phyloP scores from a whole-genome alignment of 2,888 invertebrate genomes.

The Catocala nupta region DNA sequence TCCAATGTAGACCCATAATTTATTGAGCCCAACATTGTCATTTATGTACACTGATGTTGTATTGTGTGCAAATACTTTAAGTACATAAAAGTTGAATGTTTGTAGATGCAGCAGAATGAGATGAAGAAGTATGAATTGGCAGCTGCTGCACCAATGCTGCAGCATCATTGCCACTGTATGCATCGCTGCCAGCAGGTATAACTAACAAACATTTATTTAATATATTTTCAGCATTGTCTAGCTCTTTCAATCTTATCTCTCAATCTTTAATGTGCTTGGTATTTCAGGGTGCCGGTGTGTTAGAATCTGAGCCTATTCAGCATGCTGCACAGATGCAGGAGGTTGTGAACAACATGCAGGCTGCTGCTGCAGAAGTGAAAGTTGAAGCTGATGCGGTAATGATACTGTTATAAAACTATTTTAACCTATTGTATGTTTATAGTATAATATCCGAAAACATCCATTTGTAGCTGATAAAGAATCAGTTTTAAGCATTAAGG shows the following conservation, averaged over 20 bases:
- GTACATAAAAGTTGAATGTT: not conserved
- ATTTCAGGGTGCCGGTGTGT: conserved; percentile 72
- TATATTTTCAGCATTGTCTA: too few species aligned
- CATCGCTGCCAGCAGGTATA: conserved; percentile 79
- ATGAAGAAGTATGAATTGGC: conserved; percentile 77
- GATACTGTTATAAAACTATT: not conserved
- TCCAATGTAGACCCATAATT: too few species aligned
- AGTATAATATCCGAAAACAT: too few species aligned
- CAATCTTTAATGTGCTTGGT: too few species aligned
- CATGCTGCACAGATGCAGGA: conserved; percentile 79
- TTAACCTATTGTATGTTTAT: too few species aligned
- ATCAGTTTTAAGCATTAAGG: too few species aligned
- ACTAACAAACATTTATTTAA: not conserved
- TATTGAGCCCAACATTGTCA: too few species aligned
- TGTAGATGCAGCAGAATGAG: conserved; percentile 78
- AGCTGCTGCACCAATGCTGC: conserved; percentile 75
- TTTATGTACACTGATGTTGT: too few species aligned
- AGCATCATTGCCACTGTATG: conserved; percentile 83
- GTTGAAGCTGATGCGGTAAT: conserved; percentile 74
- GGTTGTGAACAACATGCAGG: conserved; percentile 73
- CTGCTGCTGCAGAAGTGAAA: conserved; percentile 73
- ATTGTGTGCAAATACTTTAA: too few species aligned
- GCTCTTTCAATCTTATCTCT: too few species aligned
- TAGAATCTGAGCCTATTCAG: conserved; percentile 79
- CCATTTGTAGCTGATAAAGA: too few species aligned